Conservation (phyloP, 2,888 invertebrate species). For the Nasonovia ribisnigri region DNA sequence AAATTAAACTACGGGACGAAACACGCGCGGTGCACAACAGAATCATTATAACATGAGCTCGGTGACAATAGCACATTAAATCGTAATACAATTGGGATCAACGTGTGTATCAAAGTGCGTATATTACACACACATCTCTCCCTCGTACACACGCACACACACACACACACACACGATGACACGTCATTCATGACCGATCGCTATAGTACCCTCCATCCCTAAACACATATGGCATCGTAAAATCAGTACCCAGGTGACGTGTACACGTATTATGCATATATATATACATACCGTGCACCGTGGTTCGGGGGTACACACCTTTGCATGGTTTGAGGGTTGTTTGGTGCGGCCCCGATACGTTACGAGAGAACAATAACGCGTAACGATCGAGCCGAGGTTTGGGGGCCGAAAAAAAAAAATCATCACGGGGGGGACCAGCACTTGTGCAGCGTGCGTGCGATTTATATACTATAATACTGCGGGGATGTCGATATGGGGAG, state of each 20-base stretch:
- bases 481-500: conserved; percentile 6
- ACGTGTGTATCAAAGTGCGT: conserved; percentile 19
- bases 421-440: neutral
- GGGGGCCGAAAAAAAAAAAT: neutral
- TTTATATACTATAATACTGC: neutral
- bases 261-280: neutral
- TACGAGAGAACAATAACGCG: conserved; percentile 53
- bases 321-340: conserved; percentile 17
- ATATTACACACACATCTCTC: neutral
- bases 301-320: conserved; percentile 27
- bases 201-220: neutral
- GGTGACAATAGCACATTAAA: conserved; percentile 41
- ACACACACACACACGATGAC: neutral
- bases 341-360: conserved; percentile 11
- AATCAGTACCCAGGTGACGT: conserved; percentile 62
- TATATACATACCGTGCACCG: neutral
- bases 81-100: conserved; percentile 45
- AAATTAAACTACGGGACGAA: conserved; percentile 25
- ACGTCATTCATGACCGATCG: conserved; percentile 40
- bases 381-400: conserved; percentile 46
- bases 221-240: conserved; percentile 58
- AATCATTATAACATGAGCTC: neutral
- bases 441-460: neutral
- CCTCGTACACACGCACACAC: neutral
- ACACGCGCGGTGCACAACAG: neutral